These are phyloP conservation scores for Drosophila sturtevanti DNA, from an alignment of 1,140 invertebrate species.

Conservation along the genomic window DNA sequence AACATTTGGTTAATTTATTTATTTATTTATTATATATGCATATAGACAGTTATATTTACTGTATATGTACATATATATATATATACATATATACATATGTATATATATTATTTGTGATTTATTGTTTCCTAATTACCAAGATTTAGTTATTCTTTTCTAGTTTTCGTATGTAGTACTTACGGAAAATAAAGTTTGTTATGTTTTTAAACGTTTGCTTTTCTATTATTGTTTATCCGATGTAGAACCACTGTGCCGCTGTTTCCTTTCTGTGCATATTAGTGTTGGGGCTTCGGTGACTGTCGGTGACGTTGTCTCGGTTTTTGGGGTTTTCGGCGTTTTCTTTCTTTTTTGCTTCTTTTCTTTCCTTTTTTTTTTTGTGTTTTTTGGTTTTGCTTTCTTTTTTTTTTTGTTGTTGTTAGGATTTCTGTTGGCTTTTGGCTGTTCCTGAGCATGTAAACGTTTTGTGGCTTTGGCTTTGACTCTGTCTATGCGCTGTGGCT, in stretches of 20 bases:
- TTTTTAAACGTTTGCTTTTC: too few relatives aligned
- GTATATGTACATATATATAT: too few relatives aligned
- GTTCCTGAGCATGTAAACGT: slow-evolving; percentile 59
- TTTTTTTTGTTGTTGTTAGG: slow-evolving; percentile 15
- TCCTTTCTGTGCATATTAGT: slow-evolving; percentile 35
- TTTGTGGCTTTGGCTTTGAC: slow-evolving; percentile 53
- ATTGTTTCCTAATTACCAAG: too few relatives aligned
- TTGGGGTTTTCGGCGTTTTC: slow-evolving; percentile 24
- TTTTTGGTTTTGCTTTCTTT: slow-evolving; percentile 11
- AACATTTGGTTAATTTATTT: too few relatives aligned
- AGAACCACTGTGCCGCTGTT: neutral
- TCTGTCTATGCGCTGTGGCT: neutral
- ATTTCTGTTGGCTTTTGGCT: slow-evolving; percentile 16
- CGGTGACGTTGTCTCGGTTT: neutral
- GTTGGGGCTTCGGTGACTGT: slow-evolving; percentile 7
- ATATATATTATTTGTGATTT: too few relatives aligned
- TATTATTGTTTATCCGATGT: neutral
- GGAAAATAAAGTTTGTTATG: too few relatives aligned
- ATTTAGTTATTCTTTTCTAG: too few relatives aligned
- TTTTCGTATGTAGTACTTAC: too few relatives aligned
- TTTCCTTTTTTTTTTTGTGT: slow-evolving; percentile 9
- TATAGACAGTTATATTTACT: too few relatives aligned
- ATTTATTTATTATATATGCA: too few relatives aligned
- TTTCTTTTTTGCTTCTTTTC: slow-evolving; percentile 8
- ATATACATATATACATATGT: too few relatives aligned